Conservation (phyloP, 2,113 vertebrate species). For the Indri indri region DNA sequence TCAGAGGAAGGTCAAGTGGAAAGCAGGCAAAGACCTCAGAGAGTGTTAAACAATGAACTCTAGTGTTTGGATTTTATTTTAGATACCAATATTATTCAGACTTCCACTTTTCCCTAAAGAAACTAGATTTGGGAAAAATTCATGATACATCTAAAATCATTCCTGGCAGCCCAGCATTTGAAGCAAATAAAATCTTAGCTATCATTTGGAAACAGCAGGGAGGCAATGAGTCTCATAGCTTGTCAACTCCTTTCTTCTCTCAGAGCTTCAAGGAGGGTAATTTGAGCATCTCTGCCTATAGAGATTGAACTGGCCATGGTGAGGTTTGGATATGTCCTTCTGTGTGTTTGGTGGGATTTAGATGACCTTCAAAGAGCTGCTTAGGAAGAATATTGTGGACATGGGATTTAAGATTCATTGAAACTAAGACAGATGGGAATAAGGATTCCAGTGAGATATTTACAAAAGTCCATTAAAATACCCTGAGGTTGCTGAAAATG, state of each 20-base stretch:
- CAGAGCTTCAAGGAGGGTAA: background rate
- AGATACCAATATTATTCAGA: background rate
- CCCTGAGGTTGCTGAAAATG: background rate
- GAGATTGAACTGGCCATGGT: background rate
- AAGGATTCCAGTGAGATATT: background rate
- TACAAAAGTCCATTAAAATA: background rate
- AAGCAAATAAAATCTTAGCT: background rate
- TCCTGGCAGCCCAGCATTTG: background rate
- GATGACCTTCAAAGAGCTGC: background rate
- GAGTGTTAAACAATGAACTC: background rate
- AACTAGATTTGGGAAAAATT: background rate
- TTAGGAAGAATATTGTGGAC: background rate
- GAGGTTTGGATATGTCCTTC: accelerated
- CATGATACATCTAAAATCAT: background rate
- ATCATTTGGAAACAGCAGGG: background rate
- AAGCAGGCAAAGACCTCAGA: background rate
- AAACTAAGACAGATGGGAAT: background rate
- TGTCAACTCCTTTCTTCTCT: background rate
- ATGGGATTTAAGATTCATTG: background rate
- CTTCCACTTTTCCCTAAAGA: background rate
- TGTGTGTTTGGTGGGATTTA: background rate
- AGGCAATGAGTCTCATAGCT: background rate
- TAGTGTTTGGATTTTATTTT: background rate
- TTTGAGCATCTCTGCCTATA: background rate
- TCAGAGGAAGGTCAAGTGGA: background rate